Evolutionary conservation across 2,113 vertebrate species (phyloP).

Genomic region (Rhinoptilus africanus): DNA sequence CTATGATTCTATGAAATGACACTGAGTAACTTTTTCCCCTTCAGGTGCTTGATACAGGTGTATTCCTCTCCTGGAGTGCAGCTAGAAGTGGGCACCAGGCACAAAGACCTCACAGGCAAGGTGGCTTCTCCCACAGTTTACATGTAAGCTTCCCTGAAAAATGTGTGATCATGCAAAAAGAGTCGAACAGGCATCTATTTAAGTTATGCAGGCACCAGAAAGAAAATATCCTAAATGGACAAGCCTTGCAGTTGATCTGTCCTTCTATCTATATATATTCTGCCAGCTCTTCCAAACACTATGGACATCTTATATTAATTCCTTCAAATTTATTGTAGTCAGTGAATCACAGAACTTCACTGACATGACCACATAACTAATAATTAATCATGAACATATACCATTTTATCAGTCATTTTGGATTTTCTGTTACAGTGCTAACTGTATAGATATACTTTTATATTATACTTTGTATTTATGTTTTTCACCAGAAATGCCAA

Average conservation of each 20-base stretch:
- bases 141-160: neutral
- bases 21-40: neutral
- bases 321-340: neutral
- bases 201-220: neutral
- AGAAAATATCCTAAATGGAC: neutral
- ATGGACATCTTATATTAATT: neutral
- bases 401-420: neutral
- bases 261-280: neutral
- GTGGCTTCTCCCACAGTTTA: neutral
- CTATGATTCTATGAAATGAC: no score
- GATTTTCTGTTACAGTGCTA: neutral
- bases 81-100: neutral
- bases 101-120: neutral
- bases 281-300: neutral
- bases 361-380: neutral
- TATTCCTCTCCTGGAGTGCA: neutral
- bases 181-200: neutral
- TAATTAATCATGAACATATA: conserved; percentile 19
- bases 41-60: neutral
- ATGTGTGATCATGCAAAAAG: neutral
- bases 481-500: neutral
- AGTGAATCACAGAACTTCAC: conserved; percentile 15
- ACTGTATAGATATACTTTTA: neutral
- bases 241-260: neutral
- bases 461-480: neutral